phyloP scores from a whole-genome alignment of 2,888 invertebrate genomes.

The Acrobasis consociella region DNA sequence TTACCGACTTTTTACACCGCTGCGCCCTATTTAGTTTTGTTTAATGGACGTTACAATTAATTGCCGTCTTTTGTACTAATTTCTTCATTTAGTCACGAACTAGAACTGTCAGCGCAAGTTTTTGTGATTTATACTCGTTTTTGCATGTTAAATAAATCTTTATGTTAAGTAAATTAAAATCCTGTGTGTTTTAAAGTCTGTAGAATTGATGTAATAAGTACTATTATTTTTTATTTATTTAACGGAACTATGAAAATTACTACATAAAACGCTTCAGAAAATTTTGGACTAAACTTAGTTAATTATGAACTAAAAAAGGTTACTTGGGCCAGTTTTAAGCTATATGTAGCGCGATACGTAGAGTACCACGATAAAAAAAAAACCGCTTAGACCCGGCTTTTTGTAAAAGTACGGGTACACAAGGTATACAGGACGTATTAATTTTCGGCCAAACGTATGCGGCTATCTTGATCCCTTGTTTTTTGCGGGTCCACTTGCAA shows the following conservation, averaged over 20 bases:
- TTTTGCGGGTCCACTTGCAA: slow-evolving; percentile 21
- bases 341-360: no score
- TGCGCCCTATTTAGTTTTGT: slow-evolving; percentile 4
- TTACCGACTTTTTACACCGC: neutral
- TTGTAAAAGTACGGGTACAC: no score
- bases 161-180: no score
- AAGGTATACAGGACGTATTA: slow-evolving; percentile 3
- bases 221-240: no score
- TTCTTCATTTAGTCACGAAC: slow-evolving; percentile 18
- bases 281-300: no score
- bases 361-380: no score
- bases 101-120: slow-evolving; percentile 6
- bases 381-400: no score
- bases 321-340: no score
- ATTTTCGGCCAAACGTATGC: slow-evolving; percentile 22
- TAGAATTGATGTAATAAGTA: no score
- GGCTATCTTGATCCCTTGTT: slow-evolving; percentile 24
- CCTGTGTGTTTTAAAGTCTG: neutral
- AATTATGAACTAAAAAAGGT: no score
- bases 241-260: no score
- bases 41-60: slow-evolving; percentile 15
- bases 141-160: neutral
- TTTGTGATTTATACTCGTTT: slow-evolving; percentile 1
- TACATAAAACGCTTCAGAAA: no score
- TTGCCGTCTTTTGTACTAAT: slow-evolving; percentile 5